Evolutionary conservation across 2,797 vertebrate genomes (phyloP), one percentile per base, ranked within the genome.

Genomic region (Leptoclinus maculatus): DNA sequence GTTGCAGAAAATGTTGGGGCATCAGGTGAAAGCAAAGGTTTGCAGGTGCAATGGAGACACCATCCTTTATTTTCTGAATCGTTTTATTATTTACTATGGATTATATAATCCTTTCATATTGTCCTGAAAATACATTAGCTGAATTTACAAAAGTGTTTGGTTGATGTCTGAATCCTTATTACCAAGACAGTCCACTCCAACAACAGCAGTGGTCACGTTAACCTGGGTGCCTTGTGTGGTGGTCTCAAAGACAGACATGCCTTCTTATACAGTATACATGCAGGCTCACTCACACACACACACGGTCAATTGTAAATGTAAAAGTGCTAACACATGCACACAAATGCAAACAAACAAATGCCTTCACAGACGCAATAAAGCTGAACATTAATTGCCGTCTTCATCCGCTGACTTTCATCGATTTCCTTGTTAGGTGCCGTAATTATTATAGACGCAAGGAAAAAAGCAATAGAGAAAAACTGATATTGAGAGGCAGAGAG

Each of bases 351-450:
- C 16, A 65, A 25, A 54, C 7, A 43, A 2, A 23, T 34, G 9
- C 38, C 39, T 41, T 38, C 29, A 49, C 49, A 36, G 11, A 51
- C 0, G 4, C 49, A 69, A 8, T 66, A 58, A 66, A 60, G 45
- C 58, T 53, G 39, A n/a, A 5, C 25, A 56, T 66, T 67, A 80
- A 80, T 74, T 80, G 62, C 58, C 1, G 4, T 74, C 51, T 71
- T 64, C 58, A 68, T 73, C 43, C 4, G 11, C 25, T 57, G 66
- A 76, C 71, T 77, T 71, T 78, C 69, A 85, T 67, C 53, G 59
- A 85, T 84, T 77, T 79, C 38, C 66, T 76, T 80, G 51, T 85
- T 80, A 79, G 74, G 39, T 60, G 25, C 64, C 74, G 64, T 85
- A 87, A 88, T 83, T 80, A 85, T 80, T 74, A 68, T 53, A 83